Evolutionary conservation across 2,113 vertebrate genomes (phyloP).

Genomic region (Pao palembangensis): DNA sequence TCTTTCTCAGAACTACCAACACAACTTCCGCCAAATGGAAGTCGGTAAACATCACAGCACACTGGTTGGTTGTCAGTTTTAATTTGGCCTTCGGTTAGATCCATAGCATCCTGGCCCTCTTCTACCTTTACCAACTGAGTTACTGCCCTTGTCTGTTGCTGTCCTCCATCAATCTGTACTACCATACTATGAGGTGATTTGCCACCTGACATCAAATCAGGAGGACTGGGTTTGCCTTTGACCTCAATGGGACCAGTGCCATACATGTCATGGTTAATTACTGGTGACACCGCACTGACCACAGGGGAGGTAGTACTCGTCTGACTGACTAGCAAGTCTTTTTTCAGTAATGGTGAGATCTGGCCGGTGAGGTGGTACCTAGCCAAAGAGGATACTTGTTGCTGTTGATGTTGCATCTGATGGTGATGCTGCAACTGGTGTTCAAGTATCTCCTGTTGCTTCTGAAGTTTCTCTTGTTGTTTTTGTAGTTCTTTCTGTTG

Average conservation of each 20-base stretch:
- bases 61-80: slow-evolving; percentile 87
- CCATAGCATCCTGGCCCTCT: slow-evolving; percentile 78
- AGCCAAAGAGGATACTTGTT: slow-evolving; percentile 79
- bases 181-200: slow-evolving; percentile 86
- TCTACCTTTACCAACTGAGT: slow-evolving; percentile 89
- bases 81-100: slow-evolving; percentile 81
- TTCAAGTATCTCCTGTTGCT: slow-evolving; percentile 77
- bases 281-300: slow-evolving; percentile 68
- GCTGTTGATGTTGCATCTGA: slow-evolving; percentile 72
- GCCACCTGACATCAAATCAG: slow-evolving; percentile 69
- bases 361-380: slow-evolving; percentile 82
- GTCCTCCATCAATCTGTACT: slow-evolving; percentile 85
- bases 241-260: slow-evolving; percentile 78
- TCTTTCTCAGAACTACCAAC: slow-evolving; percentile 82
- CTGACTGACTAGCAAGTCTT: slow-evolving; percentile 85
- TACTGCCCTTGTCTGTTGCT: slow-evolving; percentile 71
- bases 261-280: slow-evolving; percentile 76
- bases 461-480: slow-evolving; percentile 77
- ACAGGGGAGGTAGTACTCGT: slow-evolving; percentile 69
- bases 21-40: slow-evolving; percentile 91
- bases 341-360: slow-evolving; percentile 76
- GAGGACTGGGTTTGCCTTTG: slow-evolving; percentile 75
- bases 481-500: slow-evolving; percentile 75
- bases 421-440: slow-evolving; percentile 78
- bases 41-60: slow-evolving; percentile 93